phyloP scores from a whole-genome alignment of 2,888 invertebrate genomes.

The Eubasilissa splendida region DNA sequence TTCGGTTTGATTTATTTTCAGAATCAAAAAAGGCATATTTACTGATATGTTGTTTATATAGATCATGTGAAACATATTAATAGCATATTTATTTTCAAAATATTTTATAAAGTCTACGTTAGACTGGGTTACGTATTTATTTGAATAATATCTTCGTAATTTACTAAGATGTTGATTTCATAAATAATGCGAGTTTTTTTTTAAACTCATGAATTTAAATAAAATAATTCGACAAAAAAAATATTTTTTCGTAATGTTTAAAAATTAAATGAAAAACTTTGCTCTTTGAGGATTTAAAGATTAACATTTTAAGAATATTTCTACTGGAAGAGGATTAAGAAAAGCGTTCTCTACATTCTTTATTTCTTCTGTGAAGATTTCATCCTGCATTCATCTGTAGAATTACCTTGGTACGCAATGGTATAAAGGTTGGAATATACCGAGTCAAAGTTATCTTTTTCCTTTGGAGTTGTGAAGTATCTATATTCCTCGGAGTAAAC shows the following conservation, averaged over 20 bases:
- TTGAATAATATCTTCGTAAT: no score
- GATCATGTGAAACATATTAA: neutral
- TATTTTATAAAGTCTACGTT: no score
- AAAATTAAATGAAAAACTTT: no score
- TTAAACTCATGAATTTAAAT: no score
- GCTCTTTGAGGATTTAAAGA: no score
- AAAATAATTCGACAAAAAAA: no score
- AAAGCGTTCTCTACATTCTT: constrained; percentile 18
- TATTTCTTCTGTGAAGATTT: constrained; percentile 4
- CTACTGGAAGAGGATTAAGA: neutral
- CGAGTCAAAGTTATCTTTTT: constrained; percentile 13
- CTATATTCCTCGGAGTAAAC: neutral
- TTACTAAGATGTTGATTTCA: no score
- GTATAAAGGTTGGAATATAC: constrained; percentile 3
- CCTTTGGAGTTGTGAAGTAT: neutral
- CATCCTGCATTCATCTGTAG: constrained; percentile 12
- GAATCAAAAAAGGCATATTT: neutral
- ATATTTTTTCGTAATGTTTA: no score
- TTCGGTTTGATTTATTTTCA: no score
- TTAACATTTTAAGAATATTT: neutral
- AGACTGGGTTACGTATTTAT: no score
- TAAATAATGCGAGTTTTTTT: no score
- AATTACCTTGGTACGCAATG: constrained; percentile 3
- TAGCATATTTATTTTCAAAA: no score
- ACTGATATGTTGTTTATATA: neutral